A percentile compares a stretch with the other conserved stretches of the same genome.
Conservation (phyloP, 1,140 invertebrate species). For the Saccostrea echinata region DNA sequence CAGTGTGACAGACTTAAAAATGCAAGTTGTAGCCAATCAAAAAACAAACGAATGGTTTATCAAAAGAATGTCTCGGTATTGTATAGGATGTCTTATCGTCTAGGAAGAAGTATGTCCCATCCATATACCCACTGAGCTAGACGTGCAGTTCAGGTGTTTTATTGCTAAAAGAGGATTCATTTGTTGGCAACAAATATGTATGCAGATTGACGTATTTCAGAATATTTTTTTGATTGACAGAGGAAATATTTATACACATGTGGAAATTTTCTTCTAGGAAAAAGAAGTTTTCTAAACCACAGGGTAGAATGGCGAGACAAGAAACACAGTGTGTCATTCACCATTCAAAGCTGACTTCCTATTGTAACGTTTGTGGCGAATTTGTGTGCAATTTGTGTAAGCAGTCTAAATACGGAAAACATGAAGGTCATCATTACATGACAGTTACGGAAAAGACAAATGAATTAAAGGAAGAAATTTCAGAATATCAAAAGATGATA, state of each 20-base stretch:
- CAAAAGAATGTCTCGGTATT: background rate
- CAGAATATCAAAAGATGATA: background rate
- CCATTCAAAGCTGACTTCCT: background rate
- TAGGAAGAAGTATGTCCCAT: background rate
- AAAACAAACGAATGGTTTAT: background rate
- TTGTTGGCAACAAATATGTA: background rate
- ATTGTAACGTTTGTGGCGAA: background rate
- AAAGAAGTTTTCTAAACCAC: background rate
- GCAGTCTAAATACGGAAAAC: background rate
- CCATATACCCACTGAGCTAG: background rate
- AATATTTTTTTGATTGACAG: background rate
- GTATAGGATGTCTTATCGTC: background rate
- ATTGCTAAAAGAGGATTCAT: background rate
- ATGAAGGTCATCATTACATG: background rate
- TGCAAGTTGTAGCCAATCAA: background rate
- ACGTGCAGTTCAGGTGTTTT: background rate
- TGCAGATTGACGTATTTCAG: background rate
- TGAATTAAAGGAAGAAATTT: background rate
- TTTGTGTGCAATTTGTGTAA: constrained; percentile 21
- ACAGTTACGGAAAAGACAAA: background rate
- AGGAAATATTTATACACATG: background rate
- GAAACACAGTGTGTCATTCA: constrained; percentile 15
- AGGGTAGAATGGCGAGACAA: background rate
- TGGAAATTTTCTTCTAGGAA: background rate
- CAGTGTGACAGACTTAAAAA: background rate